Evolutionary conservation across 1,140 invertebrate genomes (phyloP).

Genomic region (Aphis gossypii): DNA sequence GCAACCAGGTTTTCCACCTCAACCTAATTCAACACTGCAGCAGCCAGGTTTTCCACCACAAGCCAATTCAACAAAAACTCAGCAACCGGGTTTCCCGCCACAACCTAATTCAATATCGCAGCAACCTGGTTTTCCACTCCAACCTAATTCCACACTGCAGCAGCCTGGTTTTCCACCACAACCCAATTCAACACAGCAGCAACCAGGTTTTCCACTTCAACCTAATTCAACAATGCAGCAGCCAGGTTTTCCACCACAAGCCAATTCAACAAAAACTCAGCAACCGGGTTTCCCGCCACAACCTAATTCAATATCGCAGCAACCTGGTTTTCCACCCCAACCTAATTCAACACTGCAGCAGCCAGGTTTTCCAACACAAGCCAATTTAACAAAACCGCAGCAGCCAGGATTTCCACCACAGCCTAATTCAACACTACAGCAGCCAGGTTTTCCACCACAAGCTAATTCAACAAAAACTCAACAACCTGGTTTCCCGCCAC

Average conservation of each 20-base stretch:
- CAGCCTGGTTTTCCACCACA: constrained; percentile 60
- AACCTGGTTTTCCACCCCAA: constrained; percentile 30
- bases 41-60: constrained; percentile 54
- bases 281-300: constrained; percentile 46
- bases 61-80: constrained; percentile 59
- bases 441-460: constrained; percentile 45
- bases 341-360: not conserved
- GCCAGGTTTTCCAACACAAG: constrained; percentile 60
- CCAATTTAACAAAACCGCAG: constrained; percentile 8
- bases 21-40: constrained; percentile 61
- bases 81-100: constrained; percentile 63
- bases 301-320: constrained; percentile 61
- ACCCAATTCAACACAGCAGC: constrained; percentile 34
- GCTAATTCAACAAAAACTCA: constrained; percentile 60
- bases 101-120: constrained; percentile 58
- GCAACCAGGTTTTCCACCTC: constrained; percentile 23
- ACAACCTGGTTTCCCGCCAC: constrained; percentile 63
- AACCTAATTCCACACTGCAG: constrained; percentile 10
- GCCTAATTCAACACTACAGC: not conserved
- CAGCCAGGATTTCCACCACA: constrained; percentile 56
- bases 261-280: constrained; percentile 59
- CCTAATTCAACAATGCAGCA: constrained; percentile 60
- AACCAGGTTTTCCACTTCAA: constrained; percentile 43
- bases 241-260: constrained; percentile 60
- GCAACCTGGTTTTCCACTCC: not conserved